Conservation (phyloP, 2,797 vertebrate genomes). For the Enteromius fasciolatus region DNA sequence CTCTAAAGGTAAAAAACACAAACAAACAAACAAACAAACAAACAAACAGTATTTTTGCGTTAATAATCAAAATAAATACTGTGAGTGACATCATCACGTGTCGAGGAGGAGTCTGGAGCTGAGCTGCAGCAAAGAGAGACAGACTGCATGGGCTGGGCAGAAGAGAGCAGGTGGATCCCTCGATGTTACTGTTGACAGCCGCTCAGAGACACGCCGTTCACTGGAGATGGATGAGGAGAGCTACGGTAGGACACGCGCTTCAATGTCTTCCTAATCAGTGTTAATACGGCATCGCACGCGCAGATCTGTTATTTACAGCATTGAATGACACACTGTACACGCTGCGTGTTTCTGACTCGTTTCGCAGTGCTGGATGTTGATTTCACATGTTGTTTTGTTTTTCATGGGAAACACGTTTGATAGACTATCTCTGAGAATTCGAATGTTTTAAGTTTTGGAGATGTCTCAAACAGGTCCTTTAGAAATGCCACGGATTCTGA, state of each 20-base stretch:
- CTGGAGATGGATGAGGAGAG: constrained; percentile 70
- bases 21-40: too few species aligned
- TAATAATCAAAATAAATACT: too few species aligned
- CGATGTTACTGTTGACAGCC: neutral
- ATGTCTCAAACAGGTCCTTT: constrained; percentile 21
- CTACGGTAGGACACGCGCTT: constrained; percentile 67
- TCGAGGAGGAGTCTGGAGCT: neutral
- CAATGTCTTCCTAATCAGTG: neutral
- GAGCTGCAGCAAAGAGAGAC: neutral
- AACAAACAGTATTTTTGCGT: too few species aligned
- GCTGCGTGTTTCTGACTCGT: neutral
- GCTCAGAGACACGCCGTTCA: constrained; percentile 17
- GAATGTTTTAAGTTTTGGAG: neutral
- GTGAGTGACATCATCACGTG: too few species aligned
- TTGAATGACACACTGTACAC: neutral
- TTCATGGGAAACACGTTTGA: neutral
- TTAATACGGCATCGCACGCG: neutral
- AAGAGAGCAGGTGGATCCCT: neutral
- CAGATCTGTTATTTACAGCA: neutral
- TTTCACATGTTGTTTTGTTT: neutral
- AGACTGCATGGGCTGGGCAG: constrained; percentile 29
- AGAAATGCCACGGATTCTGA: neutral
- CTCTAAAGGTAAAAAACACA: too few species aligned
- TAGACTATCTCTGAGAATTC: neutral
- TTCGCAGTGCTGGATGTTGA: neutral